Evolutionary conservation across 2,888 invertebrate species (phyloP), one percentile per base, ranked within the genome.

Genomic region (Cryptus viduatorius): DNA sequence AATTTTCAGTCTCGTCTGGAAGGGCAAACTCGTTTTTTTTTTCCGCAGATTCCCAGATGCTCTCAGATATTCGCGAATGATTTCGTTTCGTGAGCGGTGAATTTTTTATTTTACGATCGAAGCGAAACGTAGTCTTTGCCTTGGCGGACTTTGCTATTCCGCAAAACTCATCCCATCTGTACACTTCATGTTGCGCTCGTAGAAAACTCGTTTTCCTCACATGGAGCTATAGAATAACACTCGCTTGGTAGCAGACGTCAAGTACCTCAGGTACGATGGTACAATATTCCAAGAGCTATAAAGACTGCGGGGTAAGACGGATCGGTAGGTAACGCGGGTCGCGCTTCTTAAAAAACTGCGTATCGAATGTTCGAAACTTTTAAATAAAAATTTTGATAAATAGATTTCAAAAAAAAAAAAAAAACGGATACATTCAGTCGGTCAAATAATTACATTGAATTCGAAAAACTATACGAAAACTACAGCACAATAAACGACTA

Each of bases 121-220:
- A 56, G 46, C n/a, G 37, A 37, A 37, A 31, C 44, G 46, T 44
- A 24, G 59, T 14, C 44, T 67, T 48, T 56, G 24, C 65, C 16
- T 24, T 37, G 56, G 14, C 19, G 16, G 56, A 56, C 19, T 50
- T 44, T 50, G 37, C 42, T 67, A 31, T 68, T n/a, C 48, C 68
- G 14, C 37, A 61, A 79, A 64, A 64, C 78, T 79, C 83, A 77
- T 83, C 61, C 72, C 72, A 83, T 72, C 37, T 59, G 79, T 61
- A 50, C 59, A 72, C 71, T 79, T 78, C 56, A 59, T 31, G 78
- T 64, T 59, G 79, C 71, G 79, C 79, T 79, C 75, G 79, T 59
- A 76, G 83, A 50, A 72, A 83, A 83, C 83, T 83, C 71, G 83
- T 83, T 83, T 83, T 76, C 59, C 65, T 37, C 69, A 69, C 69